Evolutionary conservation across 2,797 vertebrate genomes (phyloP).

Genomic region (Selene dorsalis): DNA sequence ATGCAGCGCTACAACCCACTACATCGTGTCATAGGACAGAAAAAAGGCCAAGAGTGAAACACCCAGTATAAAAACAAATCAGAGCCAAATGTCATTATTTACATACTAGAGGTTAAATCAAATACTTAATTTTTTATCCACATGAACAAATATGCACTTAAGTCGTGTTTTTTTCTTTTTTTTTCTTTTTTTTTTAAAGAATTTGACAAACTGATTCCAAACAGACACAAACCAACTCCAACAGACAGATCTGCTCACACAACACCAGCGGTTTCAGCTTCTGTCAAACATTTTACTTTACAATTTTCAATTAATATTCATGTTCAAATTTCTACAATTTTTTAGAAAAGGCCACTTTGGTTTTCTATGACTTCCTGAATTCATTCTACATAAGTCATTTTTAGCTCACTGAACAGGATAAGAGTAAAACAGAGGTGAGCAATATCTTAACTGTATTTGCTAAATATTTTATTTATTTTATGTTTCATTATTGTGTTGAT

Average conservation of each 20-base stretch:
- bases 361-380: neutral
- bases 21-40: constrained; percentile 63
- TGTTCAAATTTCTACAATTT: too few species aligned
- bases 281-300: constrained; percentile 52
- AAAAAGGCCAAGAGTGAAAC: constrained; percentile 85
- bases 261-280: constrained; percentile 58
- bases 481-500: neutral
- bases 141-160: constrained; percentile 75
- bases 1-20: constrained; percentile 50
- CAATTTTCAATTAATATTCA: constrained; percentile 1
- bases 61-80: constrained; percentile 81
- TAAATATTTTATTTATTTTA: neutral
- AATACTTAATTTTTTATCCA: constrained; percentile 75
- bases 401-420: too few species aligned
- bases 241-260: constrained; percentile 64
- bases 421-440: neutral
- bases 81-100: constrained; percentile 85
- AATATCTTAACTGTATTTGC: neutral
- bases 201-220: constrained; percentile 66
- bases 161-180: constrained; percentile 46
- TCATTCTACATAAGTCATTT: neutral
- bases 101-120: constrained; percentile 84
- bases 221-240: constrained; percentile 62
- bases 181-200: constrained; percentile 26
- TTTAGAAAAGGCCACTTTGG: neutral